Percentiles rank a stretch among this genome's conserved stretches.
phyloP scores from a whole-genome alignment of 2,797 vertebrate genomes.

The Sus cebifrons region DNA sequence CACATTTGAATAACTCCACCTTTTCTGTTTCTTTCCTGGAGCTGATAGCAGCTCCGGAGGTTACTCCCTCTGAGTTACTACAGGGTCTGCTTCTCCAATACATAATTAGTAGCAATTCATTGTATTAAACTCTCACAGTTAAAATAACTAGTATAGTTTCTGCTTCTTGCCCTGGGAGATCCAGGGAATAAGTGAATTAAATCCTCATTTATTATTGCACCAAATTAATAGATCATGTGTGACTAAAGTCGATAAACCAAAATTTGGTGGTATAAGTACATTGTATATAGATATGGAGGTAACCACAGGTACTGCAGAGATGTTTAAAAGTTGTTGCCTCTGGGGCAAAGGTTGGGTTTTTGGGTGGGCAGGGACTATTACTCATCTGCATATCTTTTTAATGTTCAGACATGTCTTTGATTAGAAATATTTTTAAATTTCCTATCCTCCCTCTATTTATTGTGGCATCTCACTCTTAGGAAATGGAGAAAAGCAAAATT shows the following conservation, averaged over 20 bases:
- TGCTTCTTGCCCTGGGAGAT: background rate
- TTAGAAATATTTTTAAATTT: background rate
- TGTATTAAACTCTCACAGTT: background rate
- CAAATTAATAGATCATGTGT: background rate
- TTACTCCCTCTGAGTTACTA: background rate
- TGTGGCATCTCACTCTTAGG: background rate
- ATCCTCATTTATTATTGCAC: background rate
- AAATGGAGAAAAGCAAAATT: background rate
- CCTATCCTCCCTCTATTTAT: background rate
- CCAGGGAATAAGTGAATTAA: background rate
- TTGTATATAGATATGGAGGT: background rate
- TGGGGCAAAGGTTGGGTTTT: background rate
- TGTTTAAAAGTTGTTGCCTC: background rate
- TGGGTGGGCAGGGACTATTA: background rate
- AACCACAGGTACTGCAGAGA: background rate
- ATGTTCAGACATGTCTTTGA: background rate
- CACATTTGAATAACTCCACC: background rate
- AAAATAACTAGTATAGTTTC: background rate
- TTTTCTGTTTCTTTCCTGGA: background rate
- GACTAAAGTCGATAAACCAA: background rate
- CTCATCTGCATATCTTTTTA: background rate
- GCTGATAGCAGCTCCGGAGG: fast-evolving
- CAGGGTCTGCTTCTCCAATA: background rate
- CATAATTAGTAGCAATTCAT: background rate
- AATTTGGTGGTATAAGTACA: background rate